Evolutionary conservation across 92 coral and sea anemone species (phyloP).

Genomic region (Actinernus sp.): DNA sequence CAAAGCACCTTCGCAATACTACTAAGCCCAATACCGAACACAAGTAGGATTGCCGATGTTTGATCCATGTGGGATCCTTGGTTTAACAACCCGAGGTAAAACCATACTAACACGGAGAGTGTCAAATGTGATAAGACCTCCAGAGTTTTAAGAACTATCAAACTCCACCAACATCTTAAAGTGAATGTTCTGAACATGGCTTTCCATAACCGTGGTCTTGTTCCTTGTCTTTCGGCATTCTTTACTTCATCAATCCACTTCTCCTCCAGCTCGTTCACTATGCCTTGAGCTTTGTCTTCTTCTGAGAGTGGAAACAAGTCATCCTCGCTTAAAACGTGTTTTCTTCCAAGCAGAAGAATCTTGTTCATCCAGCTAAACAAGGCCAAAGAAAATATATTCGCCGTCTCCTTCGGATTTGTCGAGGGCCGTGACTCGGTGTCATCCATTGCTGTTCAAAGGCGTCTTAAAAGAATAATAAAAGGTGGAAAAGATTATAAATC

Average conservation of each 20-base stretch:
- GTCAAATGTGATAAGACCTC: background rate
- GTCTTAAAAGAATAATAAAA: too few relatives aligned
- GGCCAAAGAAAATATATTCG: constrained; percentile 7
- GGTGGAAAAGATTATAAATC: too few relatives aligned
- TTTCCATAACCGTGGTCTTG: constrained; percentile 31
- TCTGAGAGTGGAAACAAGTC: constrained; percentile 33
- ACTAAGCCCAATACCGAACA: background rate
- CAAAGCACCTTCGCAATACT: background rate
- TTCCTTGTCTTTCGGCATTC: background rate
- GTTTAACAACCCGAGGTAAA: constrained; percentile 1
- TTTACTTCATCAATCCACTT: too few relatives aligned
- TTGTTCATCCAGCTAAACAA: constrained; percentile 35
- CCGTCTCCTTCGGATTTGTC: constrained; percentile 26
- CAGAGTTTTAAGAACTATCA: background rate
- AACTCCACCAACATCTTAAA: background rate
- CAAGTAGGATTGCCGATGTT: constrained; percentile 2
- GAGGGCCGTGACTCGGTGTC: too few relatives aligned
- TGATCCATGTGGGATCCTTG: constrained; percentile 15
- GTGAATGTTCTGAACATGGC: constrained; percentile 10
- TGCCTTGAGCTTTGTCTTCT: constrained; percentile 20
- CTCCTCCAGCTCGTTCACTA: constrained; percentile 7
- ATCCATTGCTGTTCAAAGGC: too few relatives aligned
- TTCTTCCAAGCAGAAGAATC: constrained; percentile 22
- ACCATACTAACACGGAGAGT: constrained; percentile 15
- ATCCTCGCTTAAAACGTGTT: constrained; percentile 20